These are phyloP conservation scores for Diaphora mendica DNA, from an alignment of 2,888 invertebrate species.

Conservation along the genomic window DNA sequence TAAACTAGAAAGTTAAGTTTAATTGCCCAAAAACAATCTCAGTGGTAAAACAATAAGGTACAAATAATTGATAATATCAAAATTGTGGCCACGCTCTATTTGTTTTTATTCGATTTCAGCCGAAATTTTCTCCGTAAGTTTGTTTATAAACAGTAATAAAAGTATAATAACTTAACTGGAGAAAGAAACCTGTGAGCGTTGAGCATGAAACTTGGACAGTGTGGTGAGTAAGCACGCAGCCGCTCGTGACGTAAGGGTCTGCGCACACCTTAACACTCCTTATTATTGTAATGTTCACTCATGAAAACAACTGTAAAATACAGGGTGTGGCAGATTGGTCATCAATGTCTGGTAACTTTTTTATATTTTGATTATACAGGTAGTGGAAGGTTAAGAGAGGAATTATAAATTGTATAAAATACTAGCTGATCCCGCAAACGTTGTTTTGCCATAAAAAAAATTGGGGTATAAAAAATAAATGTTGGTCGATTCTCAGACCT, in stretches of 20 bases:
- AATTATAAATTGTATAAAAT: no score
- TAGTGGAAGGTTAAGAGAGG: no score
- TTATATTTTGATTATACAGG: background rate
- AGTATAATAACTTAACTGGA: slow-evolving; percentile 22
- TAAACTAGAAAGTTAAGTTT: background rate
- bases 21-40: background rate
- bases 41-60: background rate
- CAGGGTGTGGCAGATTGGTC: background rate
- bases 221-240: slow-evolving; percentile 18
- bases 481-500: no score
- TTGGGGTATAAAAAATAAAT: no score
- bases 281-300: background rate
- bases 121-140: slow-evolving; percentile 35
- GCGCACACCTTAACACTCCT: background rate
- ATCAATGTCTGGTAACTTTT: background rate
- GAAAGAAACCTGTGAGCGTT: slow-evolving; percentile 31
- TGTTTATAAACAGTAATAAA: slow-evolving; percentile 44
- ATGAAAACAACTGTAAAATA: background rate
- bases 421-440: no score
- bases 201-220: slow-evolving; percentile 43
- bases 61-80: background rate
- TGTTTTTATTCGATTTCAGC: slow-evolving; percentile 15
- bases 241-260: slow-evolving; percentile 10
- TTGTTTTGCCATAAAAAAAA: no score
- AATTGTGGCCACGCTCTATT: slow-evolving; percentile 16